Conservation (phyloP, 2,797 vertebrate species). For the Sebastes iracundus region DNA sequence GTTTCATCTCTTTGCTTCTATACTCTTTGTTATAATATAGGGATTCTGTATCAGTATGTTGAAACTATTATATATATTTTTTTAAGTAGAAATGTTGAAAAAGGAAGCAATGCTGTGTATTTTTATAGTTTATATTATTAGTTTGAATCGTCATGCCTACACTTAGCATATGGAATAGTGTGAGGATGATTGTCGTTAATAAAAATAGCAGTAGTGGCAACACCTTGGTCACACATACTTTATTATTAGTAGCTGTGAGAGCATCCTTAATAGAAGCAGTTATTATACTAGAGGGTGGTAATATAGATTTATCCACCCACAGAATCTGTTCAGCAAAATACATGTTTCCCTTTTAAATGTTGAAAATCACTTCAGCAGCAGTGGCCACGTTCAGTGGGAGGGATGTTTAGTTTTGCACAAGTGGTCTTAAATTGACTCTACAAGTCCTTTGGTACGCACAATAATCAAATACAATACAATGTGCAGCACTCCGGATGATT, state of each 20-base stretch:
- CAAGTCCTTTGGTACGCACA: constrained; percentile 26
- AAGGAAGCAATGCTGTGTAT: no score
- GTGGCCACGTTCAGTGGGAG: neutral
- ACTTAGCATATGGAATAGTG: neutral
- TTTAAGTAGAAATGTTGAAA: no score
- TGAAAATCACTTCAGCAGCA: neutral
- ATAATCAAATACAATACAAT: constrained; percentile 39
- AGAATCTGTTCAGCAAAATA: neutral
- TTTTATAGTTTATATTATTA: neutral
- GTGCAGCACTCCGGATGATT: constrained; percentile 28
- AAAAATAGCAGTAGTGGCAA: neutral
- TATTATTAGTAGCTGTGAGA: neutral
- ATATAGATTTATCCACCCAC: constrained; percentile 2
- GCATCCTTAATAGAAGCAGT: neutral
- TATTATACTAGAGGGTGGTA: neutral
- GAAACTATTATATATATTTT: no score
- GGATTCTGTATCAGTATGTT: no score
- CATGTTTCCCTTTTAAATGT: neutral
- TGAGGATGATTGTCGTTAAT: neutral
- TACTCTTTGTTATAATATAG: no score
- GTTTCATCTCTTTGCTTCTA: no score
- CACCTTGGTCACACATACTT: neutral
- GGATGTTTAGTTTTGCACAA: constrained; percentile 38
- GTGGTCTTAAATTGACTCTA: constrained; percentile 35
- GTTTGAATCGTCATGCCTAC: neutral